phyloP scores from a whole-genome alignment of 2,797 vertebrate species.

The Perodicticus potto region DNA sequence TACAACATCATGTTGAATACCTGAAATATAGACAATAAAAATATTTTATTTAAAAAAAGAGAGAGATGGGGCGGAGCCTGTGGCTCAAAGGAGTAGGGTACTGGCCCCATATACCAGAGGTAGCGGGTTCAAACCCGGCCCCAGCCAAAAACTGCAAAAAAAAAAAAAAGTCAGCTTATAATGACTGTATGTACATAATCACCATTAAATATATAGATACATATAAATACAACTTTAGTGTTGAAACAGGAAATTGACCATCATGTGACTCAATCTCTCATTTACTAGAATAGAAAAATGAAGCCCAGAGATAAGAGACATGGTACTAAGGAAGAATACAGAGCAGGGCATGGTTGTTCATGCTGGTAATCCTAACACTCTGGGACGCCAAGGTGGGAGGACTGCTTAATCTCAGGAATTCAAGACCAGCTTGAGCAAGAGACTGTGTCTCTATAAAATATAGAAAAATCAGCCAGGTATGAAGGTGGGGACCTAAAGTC shows the following conservation, averaged over 20 bases:
- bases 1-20: background rate
- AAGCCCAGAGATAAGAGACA: background rate
- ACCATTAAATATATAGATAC: conserved; percentile 10
- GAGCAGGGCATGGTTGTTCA: background rate
- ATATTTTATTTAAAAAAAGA: background rate
- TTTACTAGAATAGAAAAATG: conserved; percentile 40
- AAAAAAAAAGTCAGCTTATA: background rate
- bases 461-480: background rate
- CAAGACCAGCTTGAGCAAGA: background rate
- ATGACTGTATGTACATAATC: conserved; percentile 21
- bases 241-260: conserved; percentile 47
- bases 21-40: background rate
- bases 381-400: background rate
- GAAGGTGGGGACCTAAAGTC: background rate
- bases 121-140: too few relatives aligned
- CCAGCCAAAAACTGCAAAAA: too few relatives aligned
- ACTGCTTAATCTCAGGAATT: background rate
- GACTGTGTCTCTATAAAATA: background rate
- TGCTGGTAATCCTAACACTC: background rate
- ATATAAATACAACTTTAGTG: conserved; percentile 9
- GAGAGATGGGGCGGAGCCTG: too few relatives aligned
- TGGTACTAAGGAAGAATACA: too few relatives aligned
- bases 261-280: background rate
- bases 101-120: too few relatives aligned
- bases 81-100: too few relatives aligned